Evolutionary conservation across 1,140 invertebrate genomes (phyloP), one percentile per base, ranked within the genome.

Genomic region (Phymastichus coffea): DNA sequence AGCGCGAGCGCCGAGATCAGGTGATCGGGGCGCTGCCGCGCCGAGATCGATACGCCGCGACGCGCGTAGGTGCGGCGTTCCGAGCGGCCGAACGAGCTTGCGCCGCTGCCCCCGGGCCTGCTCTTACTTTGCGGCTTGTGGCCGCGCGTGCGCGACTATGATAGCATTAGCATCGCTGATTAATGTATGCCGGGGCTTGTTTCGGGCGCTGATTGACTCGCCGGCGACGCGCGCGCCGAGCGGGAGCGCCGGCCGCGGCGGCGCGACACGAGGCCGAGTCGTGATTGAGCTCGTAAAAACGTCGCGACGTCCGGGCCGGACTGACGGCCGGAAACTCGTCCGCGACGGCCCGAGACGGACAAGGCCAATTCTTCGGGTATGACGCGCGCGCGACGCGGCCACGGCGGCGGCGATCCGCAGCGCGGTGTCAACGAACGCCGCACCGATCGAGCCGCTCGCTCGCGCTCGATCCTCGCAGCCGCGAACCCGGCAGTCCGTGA

Each of bases 341-440:
- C 76, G 78, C 23, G n/a, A n/a, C n/a, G n/a, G n/a, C n/a, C n/a
- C n/a, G n/a, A n/a, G 7, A 4, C 74, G 77, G 78, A 79, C 77
- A 79, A 75, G 76, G 76, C 75, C 75, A 78, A 79, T 78, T 79
- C 77, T 76, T 77, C 78, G 76, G n/a, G n/a, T 77, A 75, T 78
- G 75, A 74, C 73, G 70, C 69, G 6, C 65, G 65, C 66, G 73
- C 73, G 76, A 78, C 76, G 72, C 56, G 40, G 28, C n/a, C n/a
- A n/a, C n/a, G n/a, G n/a, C n/a, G n/a, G n/a, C n/a, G n/a, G n/a
- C n/a, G n/a, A n/a, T n/a, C n/a, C n/a, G n/a, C n/a, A n/a, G n/a
- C n/a, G n/a, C 41, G 56, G 63, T 69, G 66, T 67, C 72, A 65
- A 70, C 72, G 68, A 65, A 67, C 66, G 69, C n/a, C n/a, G 68